These are phyloP conservation scores for Macroramphosus scolopax DNA, from an alignment of 2,797 vertebrate species.

Conservation along the genomic window DNA sequence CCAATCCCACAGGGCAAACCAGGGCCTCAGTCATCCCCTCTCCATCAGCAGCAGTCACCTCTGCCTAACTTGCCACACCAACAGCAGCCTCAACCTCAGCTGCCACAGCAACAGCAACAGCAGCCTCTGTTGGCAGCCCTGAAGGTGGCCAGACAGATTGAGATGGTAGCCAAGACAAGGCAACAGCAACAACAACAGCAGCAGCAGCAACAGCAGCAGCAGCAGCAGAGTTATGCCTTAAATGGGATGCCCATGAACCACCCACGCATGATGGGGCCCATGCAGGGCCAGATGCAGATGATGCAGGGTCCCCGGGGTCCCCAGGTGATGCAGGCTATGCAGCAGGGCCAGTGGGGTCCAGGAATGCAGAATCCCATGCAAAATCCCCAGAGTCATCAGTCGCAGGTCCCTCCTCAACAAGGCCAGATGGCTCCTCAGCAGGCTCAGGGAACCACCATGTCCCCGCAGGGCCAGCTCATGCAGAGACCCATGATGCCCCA, in stretches of 20 bases:
- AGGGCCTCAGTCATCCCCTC: constrained; percentile 80
- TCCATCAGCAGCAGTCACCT: constrained; percentile 84
- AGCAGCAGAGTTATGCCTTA: constrained; percentile 84
- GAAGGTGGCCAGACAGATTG: constrained; percentile 90
- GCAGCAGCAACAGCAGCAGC: constrained; percentile 75
- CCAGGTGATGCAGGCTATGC: constrained; percentile 85
- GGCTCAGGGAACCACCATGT: constrained; percentile 63
- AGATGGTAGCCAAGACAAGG: constrained; percentile 86
- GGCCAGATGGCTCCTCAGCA: constrained; percentile 67
- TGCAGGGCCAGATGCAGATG: constrained; percentile 86
- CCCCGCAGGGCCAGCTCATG: constrained; percentile 70
- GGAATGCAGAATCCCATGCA: constrained; percentile 82
- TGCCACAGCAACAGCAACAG: constrained; percentile 16
- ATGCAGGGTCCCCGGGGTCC: constrained; percentile 85
- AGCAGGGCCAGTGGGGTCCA: constrained; percentile 87
- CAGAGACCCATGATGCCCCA: constrained; percentile 78
- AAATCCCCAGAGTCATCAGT: constrained; percentile 74
- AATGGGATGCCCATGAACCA: constrained; percentile 89
- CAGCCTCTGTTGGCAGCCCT: constrained; percentile 80
- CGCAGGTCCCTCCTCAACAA: constrained; percentile 63
- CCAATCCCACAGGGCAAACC: constrained; percentile 89
- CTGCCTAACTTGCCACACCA: constrained; percentile 81
- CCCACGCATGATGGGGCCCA: constrained; percentile 82
- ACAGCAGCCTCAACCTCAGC: constrained; percentile 74
- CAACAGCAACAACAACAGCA: no score